Conservation (phyloP, 1,140 invertebrate genomes). For the Eumaeus atala region DNA sequence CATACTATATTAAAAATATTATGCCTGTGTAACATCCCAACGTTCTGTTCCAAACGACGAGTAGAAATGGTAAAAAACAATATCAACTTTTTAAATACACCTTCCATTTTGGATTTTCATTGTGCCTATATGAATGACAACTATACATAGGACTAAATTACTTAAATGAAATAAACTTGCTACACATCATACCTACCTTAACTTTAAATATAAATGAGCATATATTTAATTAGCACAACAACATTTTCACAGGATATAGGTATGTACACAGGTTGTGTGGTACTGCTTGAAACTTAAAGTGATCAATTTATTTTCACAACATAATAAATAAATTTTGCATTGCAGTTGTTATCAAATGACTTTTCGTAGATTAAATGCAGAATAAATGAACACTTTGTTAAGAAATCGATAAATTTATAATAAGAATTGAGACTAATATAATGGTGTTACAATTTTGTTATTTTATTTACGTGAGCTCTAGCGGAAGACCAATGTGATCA, state of each 20-base stretch:
- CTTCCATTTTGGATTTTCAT: no score
- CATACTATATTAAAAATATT: background rate
- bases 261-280: background rate
- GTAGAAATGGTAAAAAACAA: no score
- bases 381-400: background rate
- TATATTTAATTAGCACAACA: slow-evolving; percentile 4
- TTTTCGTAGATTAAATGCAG: slow-evolving; percentile 8
- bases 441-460: slow-evolving; percentile 6
- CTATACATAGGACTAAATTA: background rate
- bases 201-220: slow-evolving; percentile 11
- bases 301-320: background rate
- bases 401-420: no score
- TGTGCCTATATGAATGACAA: no score
- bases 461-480: slow-evolving; percentile 33
- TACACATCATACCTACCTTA: background rate
- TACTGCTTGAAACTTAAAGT: slow-evolving; percentile 3
- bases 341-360: background rate
- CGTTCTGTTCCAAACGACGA: no score
- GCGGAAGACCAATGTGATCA: slow-evolving; percentile 62
- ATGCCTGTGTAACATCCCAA: no score
- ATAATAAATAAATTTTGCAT: background rate
- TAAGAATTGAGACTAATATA: background rate
- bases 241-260: background rate
- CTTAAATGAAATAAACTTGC: background rate
- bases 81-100: no score